phyloP scores from a whole-genome alignment of 2,113 vertebrate species.

The Rhabdomys dilectus region DNA sequence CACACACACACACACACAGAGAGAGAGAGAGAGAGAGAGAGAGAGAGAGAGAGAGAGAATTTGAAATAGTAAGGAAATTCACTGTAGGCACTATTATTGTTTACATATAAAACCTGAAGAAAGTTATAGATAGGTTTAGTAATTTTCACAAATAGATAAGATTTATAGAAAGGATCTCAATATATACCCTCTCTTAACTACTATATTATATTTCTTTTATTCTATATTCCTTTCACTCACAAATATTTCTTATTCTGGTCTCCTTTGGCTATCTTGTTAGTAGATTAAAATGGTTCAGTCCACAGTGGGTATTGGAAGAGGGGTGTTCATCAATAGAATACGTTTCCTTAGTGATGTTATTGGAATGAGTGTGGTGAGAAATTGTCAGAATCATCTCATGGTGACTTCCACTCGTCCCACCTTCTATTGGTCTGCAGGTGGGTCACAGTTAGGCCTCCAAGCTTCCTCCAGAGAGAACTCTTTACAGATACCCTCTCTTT shows the following conservation, averaged over 20 bases:
- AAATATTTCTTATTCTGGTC: not conserved
- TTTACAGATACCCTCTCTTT: not conserved
- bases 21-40: no score
- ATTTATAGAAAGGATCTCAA: not conserved
- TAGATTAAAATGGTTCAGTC: not conserved
- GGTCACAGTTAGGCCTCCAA: not conserved
- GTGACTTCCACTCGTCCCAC: not conserved
- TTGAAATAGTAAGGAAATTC: not conserved
- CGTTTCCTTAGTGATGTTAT: not conserved
- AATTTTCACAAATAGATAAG: not conserved
- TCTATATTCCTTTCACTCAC: not conserved
- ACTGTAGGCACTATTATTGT: not conserved
- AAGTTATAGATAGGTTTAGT: not conserved
- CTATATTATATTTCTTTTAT: not conserved
- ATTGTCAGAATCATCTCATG: not conserved
- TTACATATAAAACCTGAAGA: constrained; percentile 7
- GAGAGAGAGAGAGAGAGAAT: not conserved
- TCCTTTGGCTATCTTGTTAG: not conserved
- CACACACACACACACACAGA: not conserved
- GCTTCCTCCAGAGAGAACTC: not conserved
- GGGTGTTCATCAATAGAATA: not conserved
- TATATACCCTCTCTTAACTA: not conserved
- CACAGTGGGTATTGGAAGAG: not conserved
- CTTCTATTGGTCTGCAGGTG: not conserved
- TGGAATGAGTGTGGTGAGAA: not conserved